Evolutionary conservation across 2,113 vertebrate genomes (phyloP), one percentile per base, ranked within the genome.

Genomic region (Rhea americana): DNA sequence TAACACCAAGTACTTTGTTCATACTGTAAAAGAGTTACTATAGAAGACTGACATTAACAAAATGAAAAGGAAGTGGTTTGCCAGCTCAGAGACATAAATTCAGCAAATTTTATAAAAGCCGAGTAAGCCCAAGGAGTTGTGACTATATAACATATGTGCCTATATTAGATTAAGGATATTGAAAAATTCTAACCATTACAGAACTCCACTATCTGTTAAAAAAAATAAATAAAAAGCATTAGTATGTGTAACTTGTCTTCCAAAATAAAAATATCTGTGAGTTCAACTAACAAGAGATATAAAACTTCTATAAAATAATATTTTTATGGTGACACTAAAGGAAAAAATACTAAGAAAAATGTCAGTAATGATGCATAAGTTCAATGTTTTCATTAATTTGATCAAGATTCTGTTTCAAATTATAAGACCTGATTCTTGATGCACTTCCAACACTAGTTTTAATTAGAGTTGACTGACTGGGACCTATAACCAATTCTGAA

Each of bases 1-100:
- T 90, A 82, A 81, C 11, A 30, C 47, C 61, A 86, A 82, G 85
- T 71, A 77, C 9, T 80, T 62, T 39, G 65, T 71, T 68, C 47
- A 71, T 13, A 43, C 15, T 51, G 61, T 26, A 58, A 26, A 72
- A 78, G 59, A 85, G 63, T 85, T 53, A 86, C 72, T 90, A 84
- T 35, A 81, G 58, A 90, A 90, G 30, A 74, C 22, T 43, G 56
- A 75, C 51, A 62, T 55, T 56, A 93, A 63, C 32, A 82, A 85
- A 77, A 87, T 84, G 74, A 94, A 96, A 92, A 92, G 89, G 85
- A 96, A 92, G 73, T 65, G 61, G 76, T 26, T 79, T 71, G 85
- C 50, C 43, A 83, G n/a, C 73, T 74, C 68, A 51, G 5, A 75
- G 25, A 81, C 2, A 35, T 10, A 81, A 92, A 77, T 80, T 93